Conservation (phyloP, 2,113 vertebrate species). For the Muscicapa adusta region DNA sequence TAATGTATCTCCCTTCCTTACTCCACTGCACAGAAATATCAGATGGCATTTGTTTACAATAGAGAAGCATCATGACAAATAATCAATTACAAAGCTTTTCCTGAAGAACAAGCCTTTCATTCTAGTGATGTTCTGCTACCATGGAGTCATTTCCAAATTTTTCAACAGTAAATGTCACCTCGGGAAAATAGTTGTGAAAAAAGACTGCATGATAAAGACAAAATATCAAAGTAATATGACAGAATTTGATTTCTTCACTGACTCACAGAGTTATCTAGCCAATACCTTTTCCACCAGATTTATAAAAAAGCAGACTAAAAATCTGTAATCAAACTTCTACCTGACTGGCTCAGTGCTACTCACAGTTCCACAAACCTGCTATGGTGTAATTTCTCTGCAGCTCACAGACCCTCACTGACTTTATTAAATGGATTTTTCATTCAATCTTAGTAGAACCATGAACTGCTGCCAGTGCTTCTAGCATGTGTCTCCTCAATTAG, state of each 20-base stretch:
- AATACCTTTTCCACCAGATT: not conserved
- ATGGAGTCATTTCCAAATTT: not conserved
- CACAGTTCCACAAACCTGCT: not conserved
- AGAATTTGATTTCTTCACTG: not conserved
- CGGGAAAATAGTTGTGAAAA: not conserved
- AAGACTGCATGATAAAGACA: not conserved
- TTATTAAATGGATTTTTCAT: not conserved
- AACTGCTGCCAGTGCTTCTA: not conserved
- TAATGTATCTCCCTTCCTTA: not conserved
- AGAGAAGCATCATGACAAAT: not conserved
- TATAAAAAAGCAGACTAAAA: not conserved
- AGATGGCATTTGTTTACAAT: not conserved
- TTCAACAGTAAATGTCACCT: not conserved
- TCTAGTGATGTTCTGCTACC: not conserved
- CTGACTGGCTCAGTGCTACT: not conserved
- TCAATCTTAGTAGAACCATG: not conserved
- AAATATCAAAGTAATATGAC: not conserved
- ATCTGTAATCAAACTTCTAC: not conserved
- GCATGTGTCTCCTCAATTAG: not conserved
- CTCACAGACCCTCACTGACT: not conserved
- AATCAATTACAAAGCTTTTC: not conserved
- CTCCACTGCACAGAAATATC: not conserved
- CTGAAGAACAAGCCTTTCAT: not conserved
- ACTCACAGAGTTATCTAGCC: not conserved
- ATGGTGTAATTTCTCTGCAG: not conserved